Evolutionary conservation across 2,797 vertebrate genomes (phyloP).

Genomic region (Cyprinella venusta): DNA sequence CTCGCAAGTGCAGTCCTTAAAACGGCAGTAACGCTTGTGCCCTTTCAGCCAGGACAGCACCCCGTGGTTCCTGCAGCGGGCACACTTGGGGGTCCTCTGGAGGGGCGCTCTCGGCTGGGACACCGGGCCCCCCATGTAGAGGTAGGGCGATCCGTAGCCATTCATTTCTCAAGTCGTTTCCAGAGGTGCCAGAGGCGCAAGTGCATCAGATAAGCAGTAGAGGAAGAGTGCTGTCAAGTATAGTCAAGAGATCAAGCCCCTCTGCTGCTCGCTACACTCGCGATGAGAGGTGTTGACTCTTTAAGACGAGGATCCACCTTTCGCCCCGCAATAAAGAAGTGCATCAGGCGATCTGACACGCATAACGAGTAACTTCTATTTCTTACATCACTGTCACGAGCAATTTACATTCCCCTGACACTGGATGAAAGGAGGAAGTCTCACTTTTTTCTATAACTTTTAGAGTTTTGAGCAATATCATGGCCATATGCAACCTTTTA

Average conservation of each 20-base stretch:
- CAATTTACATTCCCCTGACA: slow-evolving; percentile 47
- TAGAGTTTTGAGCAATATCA: neutral
- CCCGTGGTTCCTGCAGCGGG: slow-evolving; percentile 94
- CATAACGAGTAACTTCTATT: slow-evolving; percentile 70
- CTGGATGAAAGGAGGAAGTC: slow-evolving; percentile 18
- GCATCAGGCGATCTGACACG: slow-evolving; percentile 71
- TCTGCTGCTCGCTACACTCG: slow-evolving; percentile 66
- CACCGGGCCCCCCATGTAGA: slow-evolving; percentile 94
- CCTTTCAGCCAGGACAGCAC: slow-evolving; percentile 97
- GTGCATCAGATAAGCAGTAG: slow-evolving; percentile 61
- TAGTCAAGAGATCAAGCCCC: slow-evolving; percentile 63
- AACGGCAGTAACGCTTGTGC: slow-evolving; percentile 96
- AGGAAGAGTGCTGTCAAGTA: slow-evolving; percentile 55
- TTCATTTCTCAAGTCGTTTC: slow-evolving; percentile 81
- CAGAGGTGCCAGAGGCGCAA: slow-evolving; percentile 50
- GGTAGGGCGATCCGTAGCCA: slow-evolving; percentile 94
- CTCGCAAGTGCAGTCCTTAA: slow-evolving; percentile 97
- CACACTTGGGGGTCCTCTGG: slow-evolving; percentile 95
- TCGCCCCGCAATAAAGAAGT: slow-evolving; percentile 68
- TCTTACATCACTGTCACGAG: slow-evolving; percentile 62
- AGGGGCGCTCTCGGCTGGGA: slow-evolving; percentile 91
- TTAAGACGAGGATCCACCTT: slow-evolving; percentile 71
- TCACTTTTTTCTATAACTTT: neutral
- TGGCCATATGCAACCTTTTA: neutral
- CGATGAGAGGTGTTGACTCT: slow-evolving; percentile 69